Conservation (phyloP, 2,797 vertebrate genomes). For the Megalops cyprinoides region DNA sequence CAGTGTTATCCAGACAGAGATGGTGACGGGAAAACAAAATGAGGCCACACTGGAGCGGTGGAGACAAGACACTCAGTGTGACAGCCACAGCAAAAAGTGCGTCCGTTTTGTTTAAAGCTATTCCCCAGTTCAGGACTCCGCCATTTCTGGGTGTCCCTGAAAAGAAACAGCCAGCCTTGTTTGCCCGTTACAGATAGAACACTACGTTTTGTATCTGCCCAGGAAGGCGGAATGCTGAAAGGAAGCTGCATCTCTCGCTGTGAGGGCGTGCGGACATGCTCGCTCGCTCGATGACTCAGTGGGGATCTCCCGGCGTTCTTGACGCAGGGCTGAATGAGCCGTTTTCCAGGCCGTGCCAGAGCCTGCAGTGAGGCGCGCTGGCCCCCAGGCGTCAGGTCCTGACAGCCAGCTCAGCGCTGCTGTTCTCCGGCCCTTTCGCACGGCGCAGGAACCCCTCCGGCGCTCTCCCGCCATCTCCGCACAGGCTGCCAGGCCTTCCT, state of each 20-base stretch:
- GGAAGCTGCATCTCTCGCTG: neutral
- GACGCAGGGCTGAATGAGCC: no score
- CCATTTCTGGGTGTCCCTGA: neutral
- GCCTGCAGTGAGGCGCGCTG: no score
- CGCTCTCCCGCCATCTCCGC: constrained; percentile 6
- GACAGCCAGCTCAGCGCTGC: constrained; percentile 20
- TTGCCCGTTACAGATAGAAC: neutral
- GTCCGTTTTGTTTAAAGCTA: neutral
- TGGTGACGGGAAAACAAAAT: neutral
- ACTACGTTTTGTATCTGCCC: neutral
- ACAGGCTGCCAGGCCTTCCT: constrained; percentile 23
- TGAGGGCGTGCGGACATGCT: no score
- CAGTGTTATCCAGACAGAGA: neutral
- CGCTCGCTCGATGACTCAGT: no score
- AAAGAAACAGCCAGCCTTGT: neutral
- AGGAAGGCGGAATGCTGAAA: neutral
- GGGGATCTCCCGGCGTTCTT: no score
- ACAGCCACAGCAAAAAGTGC: neutral
- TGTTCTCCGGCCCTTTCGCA: constrained; percentile 24
- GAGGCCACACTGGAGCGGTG: neutral
- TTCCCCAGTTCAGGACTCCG: neutral
- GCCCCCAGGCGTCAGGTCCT: neutral
- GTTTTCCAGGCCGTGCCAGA: no score
- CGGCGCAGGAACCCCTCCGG: constrained; percentile 35
- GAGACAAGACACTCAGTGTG: neutral